Evolutionary conservation across 2,888 invertebrate genomes (phyloP), one percentile per base, ranked within the genome.

Genomic region (Melitaea athalia): DNA sequence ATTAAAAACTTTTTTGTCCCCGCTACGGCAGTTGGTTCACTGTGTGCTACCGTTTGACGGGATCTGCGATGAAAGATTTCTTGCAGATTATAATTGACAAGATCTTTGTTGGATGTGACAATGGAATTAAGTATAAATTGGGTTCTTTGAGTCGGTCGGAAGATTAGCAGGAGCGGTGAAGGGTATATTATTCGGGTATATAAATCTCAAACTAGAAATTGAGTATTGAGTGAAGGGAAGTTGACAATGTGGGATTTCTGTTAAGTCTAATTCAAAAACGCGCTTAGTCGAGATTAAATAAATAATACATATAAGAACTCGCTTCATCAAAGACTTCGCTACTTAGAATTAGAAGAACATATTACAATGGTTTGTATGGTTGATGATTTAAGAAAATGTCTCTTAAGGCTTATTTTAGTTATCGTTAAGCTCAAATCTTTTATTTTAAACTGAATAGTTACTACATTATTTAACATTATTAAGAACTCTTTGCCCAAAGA

Each of bases 51-150:
- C 86, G 91, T 90, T 88, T 89, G 90, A 89, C 86, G 86, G 78
- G 78, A 78, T 82, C 78, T 78, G 82, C 85, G 81, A 78, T 85
- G 85, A 87, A 88, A 88, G 88, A 90, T 90, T 87, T 83, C 80
- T 79, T 78, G 78, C 83, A 85, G 89, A 91, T 92, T 91, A 91
- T 91, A 92, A 92, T 91, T 92, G 92, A 92, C 92, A 88, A 90
- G 90, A 89, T 91, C 91, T 91, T 91, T 92, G 92, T 92, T 88
- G 85, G 77, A 74, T 76, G 79, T 82, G 82, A 92, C 92, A 92
- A 92, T 87, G 80, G 88, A 80, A 81, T 82, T 81, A 85, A 83
- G 82, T 83, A 83, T 87, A 87, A 89, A 87, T 87, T 88, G 79
- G 77, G 77, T 81, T 76, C 70, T 85, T 92, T 92, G 90, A 91